phyloP scores from a whole-genome alignment of 2,113 vertebrate species.

The Ptilorrhoa leucosticta region DNA sequence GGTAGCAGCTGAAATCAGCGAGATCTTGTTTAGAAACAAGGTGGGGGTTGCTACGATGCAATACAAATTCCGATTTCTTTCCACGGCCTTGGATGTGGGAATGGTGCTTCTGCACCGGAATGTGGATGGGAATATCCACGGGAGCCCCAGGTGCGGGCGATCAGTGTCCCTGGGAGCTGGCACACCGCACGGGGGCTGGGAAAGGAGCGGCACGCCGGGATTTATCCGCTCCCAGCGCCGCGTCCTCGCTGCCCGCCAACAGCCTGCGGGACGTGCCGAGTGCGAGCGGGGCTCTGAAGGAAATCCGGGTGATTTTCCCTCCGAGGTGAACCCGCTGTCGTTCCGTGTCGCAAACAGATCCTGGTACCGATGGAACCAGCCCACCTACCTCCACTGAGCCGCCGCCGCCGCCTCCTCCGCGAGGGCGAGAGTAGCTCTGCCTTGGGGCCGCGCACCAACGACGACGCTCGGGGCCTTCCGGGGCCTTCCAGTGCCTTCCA shows the following conservation, averaged over 20 bases:
- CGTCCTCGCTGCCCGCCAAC: fast-evolving
- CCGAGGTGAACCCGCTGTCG: fast-evolving
- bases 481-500: neutral
- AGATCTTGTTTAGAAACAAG: neutral
- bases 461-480: neutral
- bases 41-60: neutral
- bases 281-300: fast-evolving
- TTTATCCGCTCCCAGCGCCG: fast-evolving
- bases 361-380: neutral
- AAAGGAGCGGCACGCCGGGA: fast-evolving
- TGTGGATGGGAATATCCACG: fast-evolving
- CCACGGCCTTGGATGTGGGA: neutral
- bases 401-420: neutral
- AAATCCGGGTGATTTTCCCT: fast-evolving
- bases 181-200: neutral
- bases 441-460: neutral
- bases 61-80: neutral
- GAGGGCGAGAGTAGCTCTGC: neutral
- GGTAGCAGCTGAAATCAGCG: neutral
- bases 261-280: fast-evolving
- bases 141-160: fast-evolving
- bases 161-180: neutral
- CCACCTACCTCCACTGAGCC: neutral
- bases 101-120: neutral
- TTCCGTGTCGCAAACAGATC: fast-evolving